Conservation (phyloP, 2,888 invertebrate species). For the Caenorhabditis parvicauda region DNA sequence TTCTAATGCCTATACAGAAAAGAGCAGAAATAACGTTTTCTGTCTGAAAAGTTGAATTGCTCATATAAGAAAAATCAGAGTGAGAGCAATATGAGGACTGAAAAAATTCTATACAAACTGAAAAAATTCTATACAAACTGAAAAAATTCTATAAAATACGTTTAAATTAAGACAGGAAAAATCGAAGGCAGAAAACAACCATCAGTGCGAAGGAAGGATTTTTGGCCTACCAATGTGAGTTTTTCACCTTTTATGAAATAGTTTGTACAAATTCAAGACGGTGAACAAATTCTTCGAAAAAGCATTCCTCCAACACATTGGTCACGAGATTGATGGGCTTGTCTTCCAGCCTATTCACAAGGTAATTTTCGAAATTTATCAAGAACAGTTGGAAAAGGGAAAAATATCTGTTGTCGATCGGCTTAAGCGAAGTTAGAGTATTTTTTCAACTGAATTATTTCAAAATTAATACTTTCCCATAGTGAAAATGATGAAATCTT, state of each 20-base stretch:
- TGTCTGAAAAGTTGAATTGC: no score
- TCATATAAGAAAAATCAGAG: background rate
- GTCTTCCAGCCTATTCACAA: constrained; percentile 90
- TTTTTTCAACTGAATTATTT: no score
- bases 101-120: background rate
- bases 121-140: background rate
- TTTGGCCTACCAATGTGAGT: constrained; percentile 20
- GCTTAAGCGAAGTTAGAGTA: no score
- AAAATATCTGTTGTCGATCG: no score
- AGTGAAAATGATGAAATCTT: no score
- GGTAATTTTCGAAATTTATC: constrained; percentile 69
- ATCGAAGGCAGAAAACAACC: constrained; percentile 31
- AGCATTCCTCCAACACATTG: constrained; percentile 80
- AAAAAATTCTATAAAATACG: background rate
- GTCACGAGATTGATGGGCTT: constrained; percentile 94
- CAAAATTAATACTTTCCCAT: no score
- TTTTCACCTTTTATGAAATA: no score
- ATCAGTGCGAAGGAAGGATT: constrained; percentile 79
- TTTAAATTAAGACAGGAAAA: no score
- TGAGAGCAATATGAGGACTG: no score
- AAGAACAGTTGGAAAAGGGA: no score
- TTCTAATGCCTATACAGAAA: no score
- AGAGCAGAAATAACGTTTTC: no score
- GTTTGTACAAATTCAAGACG: background rate
- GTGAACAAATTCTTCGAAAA: constrained; percentile 65